A percentile compares a stretch with the other conserved stretches of the same genome.
phyloP scores from a whole-genome alignment of 2,797 vertebrate genomes.

The Sebastiscus tertius region DNA sequence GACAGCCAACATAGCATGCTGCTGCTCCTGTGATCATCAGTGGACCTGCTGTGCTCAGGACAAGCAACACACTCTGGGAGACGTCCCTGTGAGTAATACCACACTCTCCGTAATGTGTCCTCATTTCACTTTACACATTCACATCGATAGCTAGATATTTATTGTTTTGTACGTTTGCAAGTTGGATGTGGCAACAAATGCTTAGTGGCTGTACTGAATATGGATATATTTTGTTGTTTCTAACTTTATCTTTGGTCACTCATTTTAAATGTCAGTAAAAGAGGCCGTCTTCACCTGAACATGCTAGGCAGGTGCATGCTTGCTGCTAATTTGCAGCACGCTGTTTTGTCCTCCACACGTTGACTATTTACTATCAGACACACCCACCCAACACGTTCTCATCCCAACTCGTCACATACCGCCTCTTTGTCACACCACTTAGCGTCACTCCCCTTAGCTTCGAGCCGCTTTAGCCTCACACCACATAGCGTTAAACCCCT shows the following conservation, averaged over 20 bases:
- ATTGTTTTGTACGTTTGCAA: background rate
- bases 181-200: background rate
- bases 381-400: too few species aligned
- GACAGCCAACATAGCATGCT: conserved; percentile 13
- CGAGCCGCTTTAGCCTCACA: too few species aligned
- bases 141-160: background rate
- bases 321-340: background rate
- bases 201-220: too few species aligned
- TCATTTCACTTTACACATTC: background rate
- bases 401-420: too few species aligned
- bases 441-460: too few species aligned
- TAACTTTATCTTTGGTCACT: too few species aligned
- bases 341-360: background rate
- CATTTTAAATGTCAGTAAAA: too few species aligned
- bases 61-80: conserved; percentile 1
- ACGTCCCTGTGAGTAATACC: conserved; percentile 70
- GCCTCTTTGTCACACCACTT: too few species aligned
- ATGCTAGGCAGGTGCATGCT: too few species aligned
- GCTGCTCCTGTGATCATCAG: conserved; percentile 62
- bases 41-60: conserved; percentile 44
- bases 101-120: background rate
- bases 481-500: too few species aligned
- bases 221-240: too few species aligned
- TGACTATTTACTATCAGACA: background rate
- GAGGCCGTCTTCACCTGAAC: too few species aligned